phyloP scores from a whole-genome alignment of 2,113 vertebrate species.

The Psittacara wagleri region DNA sequence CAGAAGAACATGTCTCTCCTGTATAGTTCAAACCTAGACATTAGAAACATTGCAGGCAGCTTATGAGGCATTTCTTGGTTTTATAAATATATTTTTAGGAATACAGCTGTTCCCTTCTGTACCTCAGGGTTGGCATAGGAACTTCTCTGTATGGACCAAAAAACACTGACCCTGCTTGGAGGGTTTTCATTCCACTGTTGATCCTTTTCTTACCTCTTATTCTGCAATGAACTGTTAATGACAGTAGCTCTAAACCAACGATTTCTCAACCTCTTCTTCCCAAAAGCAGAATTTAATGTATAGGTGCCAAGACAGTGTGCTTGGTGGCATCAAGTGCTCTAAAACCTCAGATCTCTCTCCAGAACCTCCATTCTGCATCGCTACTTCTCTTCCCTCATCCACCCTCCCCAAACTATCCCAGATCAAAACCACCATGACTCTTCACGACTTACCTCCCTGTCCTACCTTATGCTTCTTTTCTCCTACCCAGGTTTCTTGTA shows the following conservation, averaged over 20 bases:
- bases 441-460: neutral
- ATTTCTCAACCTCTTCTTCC: neutral
- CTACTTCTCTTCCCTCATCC: neutral
- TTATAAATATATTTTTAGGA: neutral
- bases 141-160: neutral
- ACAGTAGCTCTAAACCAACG: neutral
- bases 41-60: neutral
- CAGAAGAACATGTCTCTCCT: neutral
- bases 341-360: neutral
- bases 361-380: neutral
- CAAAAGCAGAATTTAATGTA: neutral
- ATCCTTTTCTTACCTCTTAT: fast-evolving
- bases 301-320: neutral
- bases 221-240: neutral
- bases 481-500: neutral
- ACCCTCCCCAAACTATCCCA: neutral
- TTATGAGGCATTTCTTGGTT: neutral
- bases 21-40: neutral
- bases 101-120: neutral
- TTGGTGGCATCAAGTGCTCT: neutral
- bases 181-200: neutral
- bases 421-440: neutral
- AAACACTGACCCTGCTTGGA: neutral
- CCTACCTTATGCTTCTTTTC: neutral
- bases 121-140: neutral